These are phyloP conservation scores for Dendrocincla tyrannina DNA, from an alignment of 2,797 vertebrate species.

Conservation along the genomic window DNA sequence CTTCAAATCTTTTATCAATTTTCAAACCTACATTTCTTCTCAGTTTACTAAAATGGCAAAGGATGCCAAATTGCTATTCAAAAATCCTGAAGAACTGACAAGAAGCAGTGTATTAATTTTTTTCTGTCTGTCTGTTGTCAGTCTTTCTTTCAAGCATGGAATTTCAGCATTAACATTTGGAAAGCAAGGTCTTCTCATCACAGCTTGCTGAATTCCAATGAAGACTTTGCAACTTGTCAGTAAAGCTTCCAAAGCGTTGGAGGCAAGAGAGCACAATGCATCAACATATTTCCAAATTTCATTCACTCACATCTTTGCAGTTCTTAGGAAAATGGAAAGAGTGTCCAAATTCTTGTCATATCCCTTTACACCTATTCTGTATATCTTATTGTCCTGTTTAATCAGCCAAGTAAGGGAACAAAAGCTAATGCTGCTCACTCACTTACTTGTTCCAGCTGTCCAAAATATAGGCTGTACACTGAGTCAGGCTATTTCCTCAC, in stretches of 20 bases:
- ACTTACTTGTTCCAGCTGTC: background rate
- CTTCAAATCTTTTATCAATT: conserved; percentile 56
- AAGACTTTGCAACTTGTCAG: conserved; percentile 58
- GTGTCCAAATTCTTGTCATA: conserved; percentile 30
- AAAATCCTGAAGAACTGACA: conserved; percentile 24
- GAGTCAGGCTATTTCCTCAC: background rate
- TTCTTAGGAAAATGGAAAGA: conserved; percentile 16
- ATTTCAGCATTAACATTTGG: conserved; percentile 45
- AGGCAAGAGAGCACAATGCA: conserved; percentile 12
- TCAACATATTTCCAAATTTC: conserved; percentile 20
- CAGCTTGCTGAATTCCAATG: conserved; percentile 7
- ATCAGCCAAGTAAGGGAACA: background rate
- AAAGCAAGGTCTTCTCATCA: conserved; percentile 44
- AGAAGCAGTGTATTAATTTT: conserved; percentile 25
- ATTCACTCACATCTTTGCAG: conserved; percentile 3
- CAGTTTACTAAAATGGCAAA: conserved; percentile 23
- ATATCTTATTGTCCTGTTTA: background rate
- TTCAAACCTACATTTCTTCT: conserved; percentile 36
- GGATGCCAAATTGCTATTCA: conserved; percentile 1
- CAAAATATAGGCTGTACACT: background rate
- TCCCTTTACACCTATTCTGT: background rate
- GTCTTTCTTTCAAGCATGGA: conserved; percentile 56
- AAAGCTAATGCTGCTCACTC: background rate
- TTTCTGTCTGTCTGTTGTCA: conserved; percentile 59
- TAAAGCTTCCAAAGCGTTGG: conserved; percentile 28